Evolutionary conservation across 1,140 invertebrate genomes (phyloP).

Genomic region (Saccostrea echinata): DNA sequence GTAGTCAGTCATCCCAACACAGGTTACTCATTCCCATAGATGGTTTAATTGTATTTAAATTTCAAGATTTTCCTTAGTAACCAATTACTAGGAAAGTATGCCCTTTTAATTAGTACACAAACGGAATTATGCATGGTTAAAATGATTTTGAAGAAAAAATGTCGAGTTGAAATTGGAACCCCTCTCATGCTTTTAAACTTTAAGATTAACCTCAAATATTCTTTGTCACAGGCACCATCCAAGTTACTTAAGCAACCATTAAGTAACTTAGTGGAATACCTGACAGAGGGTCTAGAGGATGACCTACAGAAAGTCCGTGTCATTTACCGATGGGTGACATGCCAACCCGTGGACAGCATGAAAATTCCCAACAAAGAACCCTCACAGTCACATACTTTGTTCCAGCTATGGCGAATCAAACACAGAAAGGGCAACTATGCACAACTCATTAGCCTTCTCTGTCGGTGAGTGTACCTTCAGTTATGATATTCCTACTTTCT

Average conservation of each 20-base stretch:
- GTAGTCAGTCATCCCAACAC: too few relatives aligned
- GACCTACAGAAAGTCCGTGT: constrained; percentile 63
- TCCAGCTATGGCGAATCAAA: constrained; percentile 69
- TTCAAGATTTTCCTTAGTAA: too few relatives aligned
- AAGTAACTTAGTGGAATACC: constrained; percentile 59
- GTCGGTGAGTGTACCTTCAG: constrained; percentile 59
- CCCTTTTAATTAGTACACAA: too few relatives aligned
- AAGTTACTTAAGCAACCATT: constrained; percentile 62
- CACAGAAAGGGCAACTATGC: constrained; percentile 70
- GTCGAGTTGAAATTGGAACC: too few relatives aligned
- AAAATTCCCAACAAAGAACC: constrained; percentile 58
- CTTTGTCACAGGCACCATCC: constrained; percentile 56
- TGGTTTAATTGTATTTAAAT: too few relatives aligned
- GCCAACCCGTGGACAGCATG: constrained; percentile 58
- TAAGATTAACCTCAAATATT: too few relatives aligned
- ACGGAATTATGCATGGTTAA: too few relatives aligned
- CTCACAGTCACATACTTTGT: constrained; percentile 57
- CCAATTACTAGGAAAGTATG: too few relatives aligned
- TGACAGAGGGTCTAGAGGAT: constrained; percentile 52
- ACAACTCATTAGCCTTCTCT: constrained; percentile 68
- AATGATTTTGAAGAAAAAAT: too few relatives aligned
- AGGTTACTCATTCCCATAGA: too few relatives aligned
- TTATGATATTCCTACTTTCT: too few relatives aligned
- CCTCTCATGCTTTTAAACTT: too few relatives aligned
- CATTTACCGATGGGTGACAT: constrained; percentile 70